Evolutionary conservation across 2,797 vertebrate genomes (phyloP), one percentile per base, ranked within the genome.

Genomic region (Eospalax fontanierii): DNA sequence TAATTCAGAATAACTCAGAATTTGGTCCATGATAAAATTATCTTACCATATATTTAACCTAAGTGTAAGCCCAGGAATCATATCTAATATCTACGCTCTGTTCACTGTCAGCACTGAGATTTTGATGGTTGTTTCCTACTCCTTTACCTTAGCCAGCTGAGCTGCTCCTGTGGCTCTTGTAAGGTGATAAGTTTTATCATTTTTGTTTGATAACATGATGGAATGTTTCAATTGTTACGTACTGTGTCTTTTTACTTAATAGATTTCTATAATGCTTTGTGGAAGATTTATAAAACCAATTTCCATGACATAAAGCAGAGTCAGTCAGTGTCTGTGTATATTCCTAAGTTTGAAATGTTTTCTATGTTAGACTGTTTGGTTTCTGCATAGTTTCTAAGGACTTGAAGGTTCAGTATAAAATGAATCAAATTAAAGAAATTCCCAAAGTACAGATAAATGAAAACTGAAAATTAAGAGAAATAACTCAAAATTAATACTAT

Each of bases 11-110:
- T n/a, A n/a, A 89, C 26, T 87, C 18, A 26, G 28, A 81, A 84
- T 76, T 75, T 80, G 40, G 7, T 61, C 66, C 26, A 76, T 92
- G 79, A 24, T 97, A 86, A 92, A 94, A 86, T 96, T 30, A 86
- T 75, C 57, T 86, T 75, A 70, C n/a, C 26, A 24, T 65, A 0
- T 35, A 57, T 12, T 50, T 90, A 85, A 57, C 9, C 21, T 81
- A 76, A 75, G 21, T 87, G 30, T 87, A 54, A 46, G 21, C 38
- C 8, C 8, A 33, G 14, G 50, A 22, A 33, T 88, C 61, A 81
- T 66, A 28, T 59, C 28, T 70, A 2, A 50, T 33, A 63, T 75
- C 95, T 95, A 24, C 83, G 57, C 89, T 19, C 81, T 43, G 75
- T 95, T 46, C 14, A 28, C 59, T 33, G 35, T 74, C 19, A 79